phyloP scores from a whole-genome alignment of 2,113 vertebrate genomes.

The Pluvianellus socialis region DNA sequence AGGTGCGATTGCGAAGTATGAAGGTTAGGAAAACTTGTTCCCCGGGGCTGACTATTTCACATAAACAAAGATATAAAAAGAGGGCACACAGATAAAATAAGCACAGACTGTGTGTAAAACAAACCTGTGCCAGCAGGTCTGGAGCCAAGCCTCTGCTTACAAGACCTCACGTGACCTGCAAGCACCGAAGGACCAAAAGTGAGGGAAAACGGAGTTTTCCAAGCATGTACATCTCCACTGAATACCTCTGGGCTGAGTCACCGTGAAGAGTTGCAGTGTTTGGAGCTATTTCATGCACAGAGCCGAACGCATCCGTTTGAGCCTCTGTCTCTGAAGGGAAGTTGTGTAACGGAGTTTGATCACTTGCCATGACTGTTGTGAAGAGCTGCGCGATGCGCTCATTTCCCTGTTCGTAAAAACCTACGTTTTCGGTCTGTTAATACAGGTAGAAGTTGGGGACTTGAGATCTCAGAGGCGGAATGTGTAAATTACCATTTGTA shows the following conservation, averaged over 20 bases:
- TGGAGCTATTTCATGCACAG: not conserved
- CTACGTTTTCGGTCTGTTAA: not conserved
- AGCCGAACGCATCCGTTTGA: rapidly evolving
- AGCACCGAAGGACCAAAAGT: not conserved
- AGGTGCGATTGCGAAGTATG: not conserved
- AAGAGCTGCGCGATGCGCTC: rapidly evolving
- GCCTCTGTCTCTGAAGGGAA: not conserved
- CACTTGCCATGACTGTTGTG: not conserved
- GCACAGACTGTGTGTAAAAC: not conserved
- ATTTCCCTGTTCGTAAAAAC: not conserved
- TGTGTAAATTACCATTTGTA: not conserved
- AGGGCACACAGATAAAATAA: not conserved
- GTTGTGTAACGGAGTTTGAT: not conserved
- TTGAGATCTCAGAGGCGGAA: not conserved
- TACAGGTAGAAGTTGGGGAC: not conserved
- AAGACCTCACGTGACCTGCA: not conserved
- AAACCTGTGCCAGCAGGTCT: not conserved
- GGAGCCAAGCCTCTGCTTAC: not conserved
- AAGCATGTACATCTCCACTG: not conserved
- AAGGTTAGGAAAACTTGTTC: not conserved
- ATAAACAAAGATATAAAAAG: not conserved
- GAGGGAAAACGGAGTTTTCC: not conserved
- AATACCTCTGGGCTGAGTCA: constrained; percentile 7
- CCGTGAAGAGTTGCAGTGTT: not conserved
- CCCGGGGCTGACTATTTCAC: not conserved